Conservation (phyloP, 1,140 invertebrate genomes). For the Temnothorax longispinosus region DNA sequence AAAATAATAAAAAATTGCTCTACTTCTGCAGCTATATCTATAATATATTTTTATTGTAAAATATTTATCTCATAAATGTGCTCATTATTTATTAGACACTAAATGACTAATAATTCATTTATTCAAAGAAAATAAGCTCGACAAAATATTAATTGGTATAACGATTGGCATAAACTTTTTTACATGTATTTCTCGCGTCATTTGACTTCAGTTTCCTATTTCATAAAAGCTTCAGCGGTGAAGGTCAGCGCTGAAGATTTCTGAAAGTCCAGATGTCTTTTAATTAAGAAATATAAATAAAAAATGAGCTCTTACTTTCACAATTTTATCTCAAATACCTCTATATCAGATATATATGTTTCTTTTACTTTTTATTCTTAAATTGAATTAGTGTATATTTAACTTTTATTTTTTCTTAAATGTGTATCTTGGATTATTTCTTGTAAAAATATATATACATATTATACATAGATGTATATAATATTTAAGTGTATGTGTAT, state of each 20-base stretch:
- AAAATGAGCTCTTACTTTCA: too few species aligned
- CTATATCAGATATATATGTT: too few species aligned
- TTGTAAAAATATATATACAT: neutral
- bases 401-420: neutral
- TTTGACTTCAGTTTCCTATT: neutral
- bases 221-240: neutral
- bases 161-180: neutral
- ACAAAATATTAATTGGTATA: neutral
- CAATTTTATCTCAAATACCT: too few species aligned
- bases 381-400: neutral
- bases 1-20: slow-evolving; percentile 4
- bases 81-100: neutral
- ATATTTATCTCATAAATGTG: too few species aligned
- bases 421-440: neutral
- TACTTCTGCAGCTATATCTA: neutral
- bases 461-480: too few species aligned
- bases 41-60: neutral
- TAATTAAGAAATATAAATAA: too few species aligned
- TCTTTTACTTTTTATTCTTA: neutral
- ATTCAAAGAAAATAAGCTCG: neutral
- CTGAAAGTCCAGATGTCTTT: neutral
- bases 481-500: neutral
- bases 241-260: neutral
- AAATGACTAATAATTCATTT: neutral
- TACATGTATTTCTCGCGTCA: neutral